These are phyloP conservation scores for Mobula hypostoma DNA, from an alignment of 2,113 vertebrate genomes.

Conservation along the genomic window DNA sequence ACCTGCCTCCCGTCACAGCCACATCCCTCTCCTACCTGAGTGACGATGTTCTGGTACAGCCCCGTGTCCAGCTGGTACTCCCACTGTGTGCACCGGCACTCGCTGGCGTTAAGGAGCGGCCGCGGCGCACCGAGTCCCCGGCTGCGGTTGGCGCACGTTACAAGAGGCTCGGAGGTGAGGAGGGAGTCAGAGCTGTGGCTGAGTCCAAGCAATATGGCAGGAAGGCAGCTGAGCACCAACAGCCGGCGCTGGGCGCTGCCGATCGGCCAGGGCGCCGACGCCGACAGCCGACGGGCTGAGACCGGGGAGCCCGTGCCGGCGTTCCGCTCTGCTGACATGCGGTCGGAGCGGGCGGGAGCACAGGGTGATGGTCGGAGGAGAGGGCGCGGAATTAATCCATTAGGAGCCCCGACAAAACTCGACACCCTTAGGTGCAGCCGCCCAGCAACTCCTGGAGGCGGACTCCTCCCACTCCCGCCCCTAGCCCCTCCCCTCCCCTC, in stretches of 20 bases:
- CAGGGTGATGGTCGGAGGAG: too few species aligned
- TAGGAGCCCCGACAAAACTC: too few species aligned
- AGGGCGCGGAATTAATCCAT: too few species aligned
- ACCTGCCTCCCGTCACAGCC: not conserved
- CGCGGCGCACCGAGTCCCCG: not conserved
- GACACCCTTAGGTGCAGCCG: too few species aligned
- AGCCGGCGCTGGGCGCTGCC: constrained; percentile 76
- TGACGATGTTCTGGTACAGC: constrained; percentile 89
- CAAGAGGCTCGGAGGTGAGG: constrained; percentile 75
- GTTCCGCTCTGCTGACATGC: too few species aligned
- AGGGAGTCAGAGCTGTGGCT: constrained; percentile 96
- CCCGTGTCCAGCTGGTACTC: constrained; percentile 78
- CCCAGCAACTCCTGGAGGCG: too few species aligned
- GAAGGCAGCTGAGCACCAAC: constrained; percentile 92
- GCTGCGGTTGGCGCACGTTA: constrained; percentile 47
- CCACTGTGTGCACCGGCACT: constrained; percentile 76
- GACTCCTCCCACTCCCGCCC: too few species aligned
- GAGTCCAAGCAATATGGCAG: constrained; percentile 87
- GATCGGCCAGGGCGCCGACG: too few species aligned
- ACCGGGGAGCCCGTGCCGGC: too few species aligned
- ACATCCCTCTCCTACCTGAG: constrained; percentile 46
- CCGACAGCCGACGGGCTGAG: too few species aligned
- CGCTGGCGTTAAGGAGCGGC: constrained; percentile 44
- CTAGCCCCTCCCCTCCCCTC: too few species aligned
- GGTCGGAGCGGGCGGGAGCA: too few species aligned